Evolutionary conservation across 2,113 vertebrate genomes (phyloP).

Genomic region (Brienomyrus longianalis): DNA sequence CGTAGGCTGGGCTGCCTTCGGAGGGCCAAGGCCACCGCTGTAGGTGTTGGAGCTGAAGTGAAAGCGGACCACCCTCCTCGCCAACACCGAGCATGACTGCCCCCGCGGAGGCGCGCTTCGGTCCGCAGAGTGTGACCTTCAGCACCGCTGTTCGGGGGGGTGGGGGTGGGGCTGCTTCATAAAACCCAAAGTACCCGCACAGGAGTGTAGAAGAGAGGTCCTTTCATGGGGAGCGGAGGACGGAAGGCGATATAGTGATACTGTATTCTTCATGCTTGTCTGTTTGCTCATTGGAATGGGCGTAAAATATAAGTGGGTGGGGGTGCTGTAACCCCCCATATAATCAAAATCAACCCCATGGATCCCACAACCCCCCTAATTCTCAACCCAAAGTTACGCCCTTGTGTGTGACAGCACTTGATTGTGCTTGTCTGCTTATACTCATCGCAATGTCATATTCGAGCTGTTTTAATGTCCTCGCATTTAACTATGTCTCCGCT

Average conservation of each 20-base stretch:
- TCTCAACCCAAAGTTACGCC: neutral
- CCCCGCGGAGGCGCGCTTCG: constrained; percentile 10
- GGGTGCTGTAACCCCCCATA: neutral
- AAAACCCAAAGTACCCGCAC: neutral
- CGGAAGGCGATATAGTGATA: neutral
- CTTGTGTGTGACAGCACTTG: neutral
- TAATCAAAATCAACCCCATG: neutral
- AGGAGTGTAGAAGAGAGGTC: neutral
- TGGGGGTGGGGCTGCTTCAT: constrained; percentile 12
- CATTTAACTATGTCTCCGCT: neutral
- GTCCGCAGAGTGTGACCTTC: constrained; percentile 43
- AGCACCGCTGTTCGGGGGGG: constrained; percentile 21
- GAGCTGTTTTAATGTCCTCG: neutral
- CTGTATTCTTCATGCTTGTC: neutral
- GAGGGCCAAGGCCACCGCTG: constrained; percentile 31
- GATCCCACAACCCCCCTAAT: neutral
- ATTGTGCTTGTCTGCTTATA: neutral
- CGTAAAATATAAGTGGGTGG: neutral
- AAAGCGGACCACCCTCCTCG: constrained; percentile 36
- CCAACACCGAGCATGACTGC: constrained; percentile 11
- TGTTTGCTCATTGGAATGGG: neutral
- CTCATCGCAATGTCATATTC: neutral
- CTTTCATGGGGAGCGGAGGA: neutral
- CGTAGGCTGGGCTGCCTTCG: constrained; percentile 15
- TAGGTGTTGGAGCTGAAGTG: constrained; percentile 26